phyloP scores from a whole-genome alignment of 2,113 vertebrate species.

The Epinephelus moara region DNA sequence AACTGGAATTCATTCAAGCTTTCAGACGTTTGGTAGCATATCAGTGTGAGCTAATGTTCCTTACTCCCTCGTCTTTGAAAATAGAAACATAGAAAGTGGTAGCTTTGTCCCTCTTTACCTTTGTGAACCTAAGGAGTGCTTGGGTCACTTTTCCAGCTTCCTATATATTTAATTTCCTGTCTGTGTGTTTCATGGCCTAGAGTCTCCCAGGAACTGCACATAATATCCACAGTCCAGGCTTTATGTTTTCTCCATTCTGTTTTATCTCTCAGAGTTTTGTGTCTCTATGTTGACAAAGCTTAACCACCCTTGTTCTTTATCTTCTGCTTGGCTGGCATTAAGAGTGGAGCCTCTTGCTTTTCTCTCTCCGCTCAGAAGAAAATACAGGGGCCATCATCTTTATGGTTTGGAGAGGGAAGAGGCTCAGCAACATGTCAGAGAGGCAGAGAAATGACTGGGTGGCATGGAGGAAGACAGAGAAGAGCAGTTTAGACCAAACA shows the following conservation, averaged over 20 bases:
- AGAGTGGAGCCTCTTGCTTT: constrained; percentile 31
- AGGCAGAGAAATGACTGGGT: constrained; percentile 17
- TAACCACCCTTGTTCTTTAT: constrained; percentile 48
- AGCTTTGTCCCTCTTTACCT: constrained; percentile 11
- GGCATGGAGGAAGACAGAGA: background rate
- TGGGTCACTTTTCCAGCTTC: constrained; percentile 2
- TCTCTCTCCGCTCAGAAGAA: constrained; percentile 23
- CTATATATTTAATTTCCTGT: constrained; percentile 41
- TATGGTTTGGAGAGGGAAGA: constrained; percentile 28
- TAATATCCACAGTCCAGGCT: constrained; percentile 20
- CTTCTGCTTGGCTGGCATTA: constrained; percentile 49
- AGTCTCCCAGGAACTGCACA: constrained; percentile 8
- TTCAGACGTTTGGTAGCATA: background rate
- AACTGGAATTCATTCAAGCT: background rate
- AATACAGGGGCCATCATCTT: constrained; percentile 32
- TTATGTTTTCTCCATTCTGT: constrained; percentile 38
- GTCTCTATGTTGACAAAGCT: constrained; percentile 65
- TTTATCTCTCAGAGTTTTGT: constrained; percentile 55
- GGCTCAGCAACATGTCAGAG: constrained; percentile 7
- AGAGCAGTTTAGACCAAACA: background rate
- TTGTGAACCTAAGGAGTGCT: background rate
- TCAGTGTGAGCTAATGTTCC: background rate
- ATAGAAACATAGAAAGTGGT: background rate
- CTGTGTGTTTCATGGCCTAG: constrained; percentile 10
- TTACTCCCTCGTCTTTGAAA: background rate